A percentile compares a stretch with the other conserved stretches of the same genome.
Conservation (phyloP, 2,797 vertebrate species). For the Discoglossus pictus region DNA sequence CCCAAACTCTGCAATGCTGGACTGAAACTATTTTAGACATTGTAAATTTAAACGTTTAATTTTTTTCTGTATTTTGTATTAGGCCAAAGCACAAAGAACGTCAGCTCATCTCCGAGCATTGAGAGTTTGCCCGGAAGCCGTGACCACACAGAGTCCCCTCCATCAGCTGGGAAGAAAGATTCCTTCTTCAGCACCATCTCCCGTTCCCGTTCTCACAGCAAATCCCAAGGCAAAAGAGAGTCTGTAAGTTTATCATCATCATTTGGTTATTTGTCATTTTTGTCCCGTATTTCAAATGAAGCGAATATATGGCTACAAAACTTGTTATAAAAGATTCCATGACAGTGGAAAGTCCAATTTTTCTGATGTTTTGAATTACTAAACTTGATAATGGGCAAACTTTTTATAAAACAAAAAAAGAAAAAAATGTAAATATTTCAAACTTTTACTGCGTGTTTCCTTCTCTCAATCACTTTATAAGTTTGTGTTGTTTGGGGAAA, state of each 20-base stretch:
- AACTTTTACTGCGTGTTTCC: too few relatives aligned
- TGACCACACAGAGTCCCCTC: slow-evolving; percentile 86
- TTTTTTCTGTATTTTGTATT: slow-evolving; percentile 57
- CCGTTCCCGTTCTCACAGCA: slow-evolving; percentile 95
- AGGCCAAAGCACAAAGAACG: slow-evolving; percentile 84
- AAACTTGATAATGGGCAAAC: too few relatives aligned
- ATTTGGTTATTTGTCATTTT: neutral
- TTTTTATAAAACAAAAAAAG: too few relatives aligned
- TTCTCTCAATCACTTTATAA: too few relatives aligned
- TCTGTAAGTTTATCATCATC: slow-evolving; percentile 72
- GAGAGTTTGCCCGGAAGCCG: slow-evolving; percentile 87
- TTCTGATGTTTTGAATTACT: too few relatives aligned
- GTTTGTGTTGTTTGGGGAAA: too few relatives aligned
- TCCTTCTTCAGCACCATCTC: slow-evolving; percentile 92
- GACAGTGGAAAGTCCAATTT: too few relatives aligned
- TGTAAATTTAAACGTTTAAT: slow-evolving; percentile 18
- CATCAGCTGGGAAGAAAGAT: slow-evolving; percentile 90
- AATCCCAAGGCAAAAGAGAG: slow-evolving; percentile 89
- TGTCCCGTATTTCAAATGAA: neutral
- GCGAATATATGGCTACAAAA: too few relatives aligned
- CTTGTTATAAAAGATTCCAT: too few relatives aligned
- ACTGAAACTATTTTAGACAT: neutral
- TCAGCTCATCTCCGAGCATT: slow-evolving; percentile 89
- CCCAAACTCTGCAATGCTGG: slow-evolving; percentile 18
- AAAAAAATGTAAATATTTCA: too few relatives aligned